phyloP scores from a whole-genome alignment of 2,888 invertebrate species.

The Lordiphosa andalusiaca region DNA sequence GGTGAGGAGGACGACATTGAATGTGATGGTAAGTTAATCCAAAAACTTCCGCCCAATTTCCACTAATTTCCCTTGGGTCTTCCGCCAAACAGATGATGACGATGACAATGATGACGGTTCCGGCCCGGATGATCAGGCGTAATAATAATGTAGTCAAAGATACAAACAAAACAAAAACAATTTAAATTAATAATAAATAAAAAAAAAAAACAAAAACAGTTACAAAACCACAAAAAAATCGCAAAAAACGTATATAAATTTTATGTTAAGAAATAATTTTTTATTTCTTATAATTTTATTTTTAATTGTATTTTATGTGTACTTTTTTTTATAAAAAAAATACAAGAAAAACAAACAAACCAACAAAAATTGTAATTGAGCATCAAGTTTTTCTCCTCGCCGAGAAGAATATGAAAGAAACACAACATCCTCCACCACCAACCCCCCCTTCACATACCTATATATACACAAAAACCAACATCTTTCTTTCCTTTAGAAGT shows the following conservation, averaged over 20 bases:
- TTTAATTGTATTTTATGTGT: conserved; percentile 80
- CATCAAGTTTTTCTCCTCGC: conserved; percentile 18
- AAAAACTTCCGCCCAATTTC: conserved; percentile 8
- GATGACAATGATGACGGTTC: conserved; percentile 79
- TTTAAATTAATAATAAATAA: conserved; percentile 72
- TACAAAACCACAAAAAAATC: conserved; percentile 73
- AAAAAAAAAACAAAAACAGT: conserved; percentile 65
- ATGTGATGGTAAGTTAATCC: conserved; percentile 70
- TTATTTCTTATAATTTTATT: conserved; percentile 78
- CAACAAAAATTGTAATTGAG: conserved; percentile 63
- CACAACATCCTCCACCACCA: conserved; percentile 9
- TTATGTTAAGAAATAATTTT: conserved; percentile 80
- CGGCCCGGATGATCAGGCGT: conserved; percentile 80
- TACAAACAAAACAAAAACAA: conserved; percentile 69
- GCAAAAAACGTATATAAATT: conserved; percentile 74
- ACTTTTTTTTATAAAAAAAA: conserved; percentile 78
- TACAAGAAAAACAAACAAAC: conserved; percentile 42
- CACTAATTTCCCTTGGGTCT: conserved; percentile 2
- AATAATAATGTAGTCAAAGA: conserved; percentile 80
- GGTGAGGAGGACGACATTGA: conserved; percentile 79
- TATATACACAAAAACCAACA: conserved; percentile 49
- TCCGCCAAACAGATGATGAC: conserved; percentile 72
- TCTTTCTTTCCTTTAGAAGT: conserved; percentile 64
- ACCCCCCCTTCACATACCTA: conserved; percentile 49
- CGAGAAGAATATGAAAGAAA: conserved; percentile 33